These are phyloP conservation scores for Drosophila bifasciata DNA, from an alignment of 1,140 invertebrate species.

Conservation along the genomic window DNA sequence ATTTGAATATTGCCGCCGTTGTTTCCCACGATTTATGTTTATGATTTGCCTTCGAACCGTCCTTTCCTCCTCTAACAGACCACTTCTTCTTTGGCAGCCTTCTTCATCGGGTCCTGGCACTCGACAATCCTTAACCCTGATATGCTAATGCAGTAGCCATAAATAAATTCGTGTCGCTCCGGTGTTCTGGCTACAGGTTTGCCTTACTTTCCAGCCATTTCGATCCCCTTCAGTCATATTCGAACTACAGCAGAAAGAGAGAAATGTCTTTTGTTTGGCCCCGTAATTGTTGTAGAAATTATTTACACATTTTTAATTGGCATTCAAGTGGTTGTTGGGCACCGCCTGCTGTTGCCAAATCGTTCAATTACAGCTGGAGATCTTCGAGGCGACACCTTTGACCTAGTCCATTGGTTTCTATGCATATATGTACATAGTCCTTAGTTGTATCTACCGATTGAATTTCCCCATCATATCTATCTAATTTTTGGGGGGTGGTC, in stretches of 20 bases:
- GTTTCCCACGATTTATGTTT: constrained; percentile 78
- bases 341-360: constrained; percentile 46
- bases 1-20: constrained; percentile 67
- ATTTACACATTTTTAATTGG: constrained; percentile 82
- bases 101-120: constrained; percentile 34
- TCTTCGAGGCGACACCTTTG: constrained; percentile 9
- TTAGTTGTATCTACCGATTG: constrained; percentile 31
- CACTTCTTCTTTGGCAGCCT: constrained; percentile 1
- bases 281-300: constrained; percentile 72
- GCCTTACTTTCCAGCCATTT: constrained; percentile 4
- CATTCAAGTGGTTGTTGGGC: constrained; percentile 72
- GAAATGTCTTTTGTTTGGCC: constrained; percentile 57
- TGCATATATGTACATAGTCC: no score
- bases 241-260: no score
- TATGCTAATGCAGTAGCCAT: constrained; percentile 77
- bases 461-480: constrained; percentile 8
- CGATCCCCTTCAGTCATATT: constrained; percentile 32
- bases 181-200: constrained; percentile 55
- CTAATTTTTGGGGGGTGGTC: constrained; percentile 13
- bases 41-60: constrained; percentile 53
- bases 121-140: constrained; percentile 47
- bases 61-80: constrained; percentile 47
- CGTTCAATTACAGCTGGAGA: constrained; percentile 25
- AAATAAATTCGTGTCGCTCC: constrained; percentile 55
- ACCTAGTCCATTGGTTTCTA: constrained; percentile 35